Base-by-base conservation (phyloP, 2,113 vertebrate genomes). In the Tenrec ecaudatus region DNA sequence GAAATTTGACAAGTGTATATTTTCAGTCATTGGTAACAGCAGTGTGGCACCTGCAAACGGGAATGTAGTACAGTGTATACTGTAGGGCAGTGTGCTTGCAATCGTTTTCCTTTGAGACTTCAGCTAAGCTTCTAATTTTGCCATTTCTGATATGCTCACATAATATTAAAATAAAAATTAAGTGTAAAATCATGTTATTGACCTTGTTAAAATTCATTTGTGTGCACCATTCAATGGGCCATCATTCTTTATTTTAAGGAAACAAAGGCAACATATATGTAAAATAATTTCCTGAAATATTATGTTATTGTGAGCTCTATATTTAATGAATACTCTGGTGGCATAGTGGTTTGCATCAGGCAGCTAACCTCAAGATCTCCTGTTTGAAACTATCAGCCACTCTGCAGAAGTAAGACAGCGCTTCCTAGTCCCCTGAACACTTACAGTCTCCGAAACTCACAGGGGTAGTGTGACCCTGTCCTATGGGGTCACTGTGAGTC, bases 131-230 rank as follows among this genome's bases (percentile, higher is more conserved):
- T 2, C 20, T n/a, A 22, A 1, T 88, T 92, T 73, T 36, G 20
- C 38, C 16, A 31, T 38, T 57, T 90, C 15, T 23, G 57, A 43
- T 68, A 14, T 43, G 47, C n/a, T 57, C 3, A 38, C 76, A 73
- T 47, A 10, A 60, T 2, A 90, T 87, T 90, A 53, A 60, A 84
- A 90, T 87, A 87, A 53, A 60, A 84, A 85, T 66, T 4, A 78
- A 82, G 38, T 9, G 4, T 86, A 6, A 88, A 6, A 66, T 66
- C 2, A 77, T 33, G 3, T 38, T 6, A 53, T 40, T 88, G 2
- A 0, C 22, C 47, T 91, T 58, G 3, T 76, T 6, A 47, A 64
- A n/a, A 36, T 71, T 75, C 38, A 69, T 23, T 53, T 94, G 23
- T 1, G 5, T 84, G 69, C 3, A 25, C 58, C 38, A 80, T 10